Conservation (phyloP, 2,888 invertebrate species). For the Anarsia innoxiella region DNA sequence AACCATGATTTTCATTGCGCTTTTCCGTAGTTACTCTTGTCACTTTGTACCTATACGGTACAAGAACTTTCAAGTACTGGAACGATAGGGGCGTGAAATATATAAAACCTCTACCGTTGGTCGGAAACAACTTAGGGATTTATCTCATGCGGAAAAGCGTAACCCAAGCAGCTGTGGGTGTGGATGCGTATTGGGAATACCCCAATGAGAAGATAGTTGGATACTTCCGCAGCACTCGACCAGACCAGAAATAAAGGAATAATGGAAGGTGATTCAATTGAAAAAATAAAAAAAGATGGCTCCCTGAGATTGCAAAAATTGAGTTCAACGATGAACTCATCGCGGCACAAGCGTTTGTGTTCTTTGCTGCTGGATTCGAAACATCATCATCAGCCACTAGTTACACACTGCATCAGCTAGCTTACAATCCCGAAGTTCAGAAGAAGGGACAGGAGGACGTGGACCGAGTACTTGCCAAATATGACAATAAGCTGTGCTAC, state of each 20-base stretch:
- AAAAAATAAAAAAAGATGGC: conserved; percentile 18
- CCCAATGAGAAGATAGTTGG: conserved; percentile 20
- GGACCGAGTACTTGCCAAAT: conserved; percentile 21
- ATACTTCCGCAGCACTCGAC: conserved; percentile 14
- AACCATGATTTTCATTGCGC: conserved; percentile 15
- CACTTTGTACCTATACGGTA: conserved; percentile 14
- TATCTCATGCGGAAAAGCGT: conserved; percentile 15
- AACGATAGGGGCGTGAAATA: conserved; percentile 17
- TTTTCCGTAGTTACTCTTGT: conserved; percentile 20
- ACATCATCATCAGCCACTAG: conserved; percentile 26
- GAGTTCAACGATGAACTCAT: conserved; percentile 19
- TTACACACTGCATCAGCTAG: conserved; percentile 22
- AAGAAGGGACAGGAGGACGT: conserved; percentile 22
- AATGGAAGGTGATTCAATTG: conserved; percentile 20
- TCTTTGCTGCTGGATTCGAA: conserved; percentile 27
- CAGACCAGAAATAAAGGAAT: conserved; percentile 19
- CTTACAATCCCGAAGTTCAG: conserved; percentile 21
- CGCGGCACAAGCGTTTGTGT: conserved; percentile 24
- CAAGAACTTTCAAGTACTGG: conserved; percentile 18
- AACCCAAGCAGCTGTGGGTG: conserved; percentile 11
- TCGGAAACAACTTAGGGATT: conserved; percentile 15
- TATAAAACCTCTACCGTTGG: conserved; percentile 17
- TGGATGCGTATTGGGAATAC: conserved; percentile 19
- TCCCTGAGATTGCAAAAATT: conserved; percentile 13
- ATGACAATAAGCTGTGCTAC: conserved; percentile 23